A percentile compares a stretch with the other conserved stretches of the same genome.
Conservation (phyloP, 2,113 vertebrate species). For the Chloropsis hardwickii region DNA sequence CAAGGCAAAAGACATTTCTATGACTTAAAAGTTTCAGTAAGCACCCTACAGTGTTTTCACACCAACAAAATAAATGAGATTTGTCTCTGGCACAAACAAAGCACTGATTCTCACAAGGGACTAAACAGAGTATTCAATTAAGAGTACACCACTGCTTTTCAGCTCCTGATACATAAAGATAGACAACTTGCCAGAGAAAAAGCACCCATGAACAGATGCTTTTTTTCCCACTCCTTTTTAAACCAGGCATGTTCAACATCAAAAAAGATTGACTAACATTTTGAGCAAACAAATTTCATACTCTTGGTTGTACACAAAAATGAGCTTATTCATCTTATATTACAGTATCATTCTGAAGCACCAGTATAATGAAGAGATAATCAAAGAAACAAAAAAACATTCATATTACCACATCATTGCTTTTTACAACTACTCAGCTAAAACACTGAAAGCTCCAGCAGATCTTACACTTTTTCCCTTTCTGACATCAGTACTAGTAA, state of each 20-base stretch:
- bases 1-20: not conserved
- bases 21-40: not conserved
- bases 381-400: slow-evolving; percentile 4
- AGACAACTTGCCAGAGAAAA: not conserved
- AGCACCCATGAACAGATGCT: slow-evolving; percentile 20
- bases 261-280: slow-evolving; percentile 26
- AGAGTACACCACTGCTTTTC: not conserved
- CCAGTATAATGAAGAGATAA: slow-evolving; percentile 1
- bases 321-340: not conserved
- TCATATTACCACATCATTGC: slow-evolving; percentile 2
- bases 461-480: not conserved
- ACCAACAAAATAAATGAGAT: slow-evolving; percentile 12
- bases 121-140: slow-evolving; percentile 19
- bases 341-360: slow-evolving; percentile 4
- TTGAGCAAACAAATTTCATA: slow-evolving; percentile 27
- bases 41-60: not conserved
- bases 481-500: not conserved
- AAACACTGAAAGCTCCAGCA: not conserved
- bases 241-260: not conserved
- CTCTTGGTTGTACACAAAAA: slow-evolving; percentile 1
- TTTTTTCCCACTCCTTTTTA: not conserved
- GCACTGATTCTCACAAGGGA: not conserved
- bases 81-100: slow-evolving; percentile 23
- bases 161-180: not conserved
- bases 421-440: slow-evolving; percentile 26